A percentile compares a stretch with the other conserved stretches of the same genome.
Conservation (phyloP, 1,140 invertebrate genomes). For the Bombus difficillimus region DNA sequence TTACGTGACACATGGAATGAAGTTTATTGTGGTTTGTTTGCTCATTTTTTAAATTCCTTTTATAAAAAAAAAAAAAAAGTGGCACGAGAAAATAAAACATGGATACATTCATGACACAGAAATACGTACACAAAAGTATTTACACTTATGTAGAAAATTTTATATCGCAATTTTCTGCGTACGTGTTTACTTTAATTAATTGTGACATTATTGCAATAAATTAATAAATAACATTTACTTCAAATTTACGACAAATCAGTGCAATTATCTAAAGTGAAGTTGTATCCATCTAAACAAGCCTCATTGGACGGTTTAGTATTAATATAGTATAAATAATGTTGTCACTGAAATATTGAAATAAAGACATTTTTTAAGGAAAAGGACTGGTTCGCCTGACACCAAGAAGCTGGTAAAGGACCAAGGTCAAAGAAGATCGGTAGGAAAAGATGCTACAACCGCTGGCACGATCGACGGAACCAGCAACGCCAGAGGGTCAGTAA, state of each 20-base stretch:
- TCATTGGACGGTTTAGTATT: too few relatives aligned
- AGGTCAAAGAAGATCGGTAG: conserved; percentile 26
- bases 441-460: conserved; percentile 30
- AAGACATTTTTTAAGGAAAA: neutral
- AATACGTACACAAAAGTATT: too few relatives aligned
- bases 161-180: too few relatives aligned
- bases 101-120: neutral
- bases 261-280: too few relatives aligned
- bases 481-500: conserved; percentile 58
- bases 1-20: neutral
- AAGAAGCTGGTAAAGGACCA: neutral
- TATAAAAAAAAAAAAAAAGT: neutral
- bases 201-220: too few relatives aligned
- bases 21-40: neutral
- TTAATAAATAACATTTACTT: too few relatives aligned
- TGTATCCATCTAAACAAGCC: too few relatives aligned
- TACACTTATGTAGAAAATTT: too few relatives aligned
- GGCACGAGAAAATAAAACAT: neutral
- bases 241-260: too few relatives aligned
- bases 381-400: neutral
- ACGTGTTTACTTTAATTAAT: too few relatives aligned
- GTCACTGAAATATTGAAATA: neutral
- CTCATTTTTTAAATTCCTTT: neutral
- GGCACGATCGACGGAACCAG: conserved; percentile 42
- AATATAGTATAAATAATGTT: neutral